Evolutionary conservation across 37 sponge, comb jelly and placozoan species (phyloP).

Genomic region (Geodia barretti): DNA sequence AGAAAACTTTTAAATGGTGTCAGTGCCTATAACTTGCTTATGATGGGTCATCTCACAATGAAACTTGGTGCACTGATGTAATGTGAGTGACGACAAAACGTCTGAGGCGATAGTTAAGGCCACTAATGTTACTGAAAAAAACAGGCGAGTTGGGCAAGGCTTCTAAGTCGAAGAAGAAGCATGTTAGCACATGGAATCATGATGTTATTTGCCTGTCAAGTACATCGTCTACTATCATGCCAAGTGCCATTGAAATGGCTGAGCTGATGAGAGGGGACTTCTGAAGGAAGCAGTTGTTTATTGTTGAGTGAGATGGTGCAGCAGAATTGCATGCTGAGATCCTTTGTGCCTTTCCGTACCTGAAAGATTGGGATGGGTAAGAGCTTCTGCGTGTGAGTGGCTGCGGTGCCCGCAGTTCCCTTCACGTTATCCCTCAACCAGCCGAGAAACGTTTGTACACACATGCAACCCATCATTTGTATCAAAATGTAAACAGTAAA

Average conservation of each 20-base stretch:
- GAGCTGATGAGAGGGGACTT: slow-evolving; percentile 36
- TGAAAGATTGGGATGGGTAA: slow-evolving; percentile 1
- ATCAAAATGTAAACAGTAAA: no score
- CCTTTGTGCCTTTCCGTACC: slow-evolving; percentile 5
- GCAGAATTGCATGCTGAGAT: slow-evolving; percentile 11
- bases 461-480: no score
- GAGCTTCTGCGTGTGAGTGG: not conserved
- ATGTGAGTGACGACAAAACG: no score
- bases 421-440: not conserved
- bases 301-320: slow-evolving; percentile 9
- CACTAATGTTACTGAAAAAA: no score
- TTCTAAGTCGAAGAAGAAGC: slow-evolving; percentile 14
- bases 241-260: slow-evolving; percentile 11
- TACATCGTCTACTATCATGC: not conserved
- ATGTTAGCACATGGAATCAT: slow-evolving; percentile 15
- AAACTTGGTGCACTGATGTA: no score
- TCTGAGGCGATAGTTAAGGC: no score
- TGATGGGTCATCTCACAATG: no score
- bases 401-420: not conserved
- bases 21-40: no score
- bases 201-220: slow-evolving; percentile 23
- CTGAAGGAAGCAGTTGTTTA: not conserved
- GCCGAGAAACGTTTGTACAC: no score
- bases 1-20: no score
- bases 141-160: not conserved